Evolutionary conservation across 2,888 invertebrate species (phyloP).

Genomic region (Nymphalis c-album): DNA sequence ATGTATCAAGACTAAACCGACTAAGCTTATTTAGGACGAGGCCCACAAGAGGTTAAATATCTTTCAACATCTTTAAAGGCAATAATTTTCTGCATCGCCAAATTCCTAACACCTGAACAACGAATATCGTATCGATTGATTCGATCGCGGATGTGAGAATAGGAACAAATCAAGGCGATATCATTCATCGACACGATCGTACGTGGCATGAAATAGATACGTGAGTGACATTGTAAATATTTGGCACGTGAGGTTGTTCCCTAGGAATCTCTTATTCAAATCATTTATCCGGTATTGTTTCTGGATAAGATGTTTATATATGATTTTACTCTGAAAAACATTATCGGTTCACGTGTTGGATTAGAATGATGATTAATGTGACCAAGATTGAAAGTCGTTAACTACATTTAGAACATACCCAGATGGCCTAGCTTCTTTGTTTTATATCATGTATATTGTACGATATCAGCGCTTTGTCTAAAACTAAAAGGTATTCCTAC

Average conservation of each 20-base stretch:
- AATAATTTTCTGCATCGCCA: background rate
- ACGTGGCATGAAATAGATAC: background rate
- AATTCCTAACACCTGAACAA: background rate
- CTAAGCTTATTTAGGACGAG: no score
- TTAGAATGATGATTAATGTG: no score
- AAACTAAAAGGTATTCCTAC: no score
- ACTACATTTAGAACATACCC: no score
- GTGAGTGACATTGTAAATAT: background rate
- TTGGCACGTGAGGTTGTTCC: background rate
- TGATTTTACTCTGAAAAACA: no score
- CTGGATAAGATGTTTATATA: background rate
- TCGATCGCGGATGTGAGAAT: constrained; percentile 14
- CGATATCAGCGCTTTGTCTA: no score
- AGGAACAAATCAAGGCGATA: constrained; percentile 22
- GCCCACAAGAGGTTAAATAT: background rate
- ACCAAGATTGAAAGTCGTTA: no score
- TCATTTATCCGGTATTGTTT: background rate
- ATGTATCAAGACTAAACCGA: no score
- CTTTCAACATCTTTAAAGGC: background rate
- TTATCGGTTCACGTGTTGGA: no score
- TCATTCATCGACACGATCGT: constrained; percentile 14
- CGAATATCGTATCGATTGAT: constrained; percentile 14
- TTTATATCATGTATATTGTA: no score
- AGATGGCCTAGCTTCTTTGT: no score
- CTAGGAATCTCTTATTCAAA: background rate